Conservation (phyloP, 1,140 invertebrate species). For the Neuroterus valhalla region DNA sequence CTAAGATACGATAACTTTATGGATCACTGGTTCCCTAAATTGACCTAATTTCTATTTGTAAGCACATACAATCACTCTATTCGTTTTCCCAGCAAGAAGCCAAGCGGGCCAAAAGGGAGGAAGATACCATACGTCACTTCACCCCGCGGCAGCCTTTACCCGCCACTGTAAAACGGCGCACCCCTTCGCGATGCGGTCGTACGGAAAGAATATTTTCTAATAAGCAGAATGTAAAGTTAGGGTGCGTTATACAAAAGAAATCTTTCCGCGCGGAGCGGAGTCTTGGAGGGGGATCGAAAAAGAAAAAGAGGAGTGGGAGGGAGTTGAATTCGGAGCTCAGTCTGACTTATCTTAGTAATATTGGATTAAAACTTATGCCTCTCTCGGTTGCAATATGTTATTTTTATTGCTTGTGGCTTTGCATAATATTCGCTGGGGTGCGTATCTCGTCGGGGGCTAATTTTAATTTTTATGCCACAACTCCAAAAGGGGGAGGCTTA, state of each 20-base stretch:
- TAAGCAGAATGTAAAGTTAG: conserved; percentile 74
- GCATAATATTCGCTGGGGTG: conserved; percentile 73
- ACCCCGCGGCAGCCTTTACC: conserved; percentile 39
- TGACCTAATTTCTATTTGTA: no score
- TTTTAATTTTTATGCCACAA: conserved; percentile 74
- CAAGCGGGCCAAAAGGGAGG: conserved; percentile 36
- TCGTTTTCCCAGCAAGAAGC: neutral
- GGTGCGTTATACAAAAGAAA: conserved; percentile 75
- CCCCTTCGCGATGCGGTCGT: conserved; percentile 48
- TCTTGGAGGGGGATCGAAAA: conserved; percentile 39
- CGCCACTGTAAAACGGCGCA: conserved; percentile 54
- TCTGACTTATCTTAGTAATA: conserved; percentile 74
- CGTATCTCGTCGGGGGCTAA: conserved; percentile 64
- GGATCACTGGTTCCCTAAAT: no score
- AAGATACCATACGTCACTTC: conserved; percentile 48
- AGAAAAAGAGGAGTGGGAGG: conserved; percentile 36
- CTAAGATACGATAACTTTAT: no score
- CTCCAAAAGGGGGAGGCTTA: conserved; percentile 60
- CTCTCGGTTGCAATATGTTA: conserved; percentile 74
- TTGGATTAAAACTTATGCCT: conserved; percentile 76
- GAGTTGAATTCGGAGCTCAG: conserved; percentile 47
- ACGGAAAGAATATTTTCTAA: conserved; percentile 73
- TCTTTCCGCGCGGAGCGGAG: conserved; percentile 54
- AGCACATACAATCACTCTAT: no score
- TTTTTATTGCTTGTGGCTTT: conserved; percentile 76